Percentiles rank a stretch among this genome's conserved stretches.
Conservation (phyloP, 2,797 vertebrate genomes). For the Moxostoma hubbsi region DNA sequence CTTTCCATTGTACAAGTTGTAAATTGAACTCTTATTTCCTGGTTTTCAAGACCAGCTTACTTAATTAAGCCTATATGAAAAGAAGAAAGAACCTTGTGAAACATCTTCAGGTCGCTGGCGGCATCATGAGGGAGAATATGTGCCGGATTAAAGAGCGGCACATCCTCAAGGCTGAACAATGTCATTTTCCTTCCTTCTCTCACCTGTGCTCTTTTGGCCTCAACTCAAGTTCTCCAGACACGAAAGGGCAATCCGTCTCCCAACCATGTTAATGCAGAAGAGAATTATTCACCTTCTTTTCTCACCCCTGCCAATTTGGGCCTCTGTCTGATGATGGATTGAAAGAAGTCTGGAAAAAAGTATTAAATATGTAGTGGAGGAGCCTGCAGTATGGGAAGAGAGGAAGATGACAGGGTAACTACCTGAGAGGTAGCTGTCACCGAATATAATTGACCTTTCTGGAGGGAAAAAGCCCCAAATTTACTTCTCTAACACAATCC, state of each 20-base stretch:
- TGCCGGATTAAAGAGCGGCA: slow-evolving; percentile 72
- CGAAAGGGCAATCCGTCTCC: slow-evolving; percentile 80
- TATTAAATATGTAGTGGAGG: slow-evolving; percentile 82
- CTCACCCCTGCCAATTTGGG: slow-evolving; percentile 86
- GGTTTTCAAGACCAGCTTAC: slow-evolving; percentile 78
- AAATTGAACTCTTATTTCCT: slow-evolving; percentile 80
- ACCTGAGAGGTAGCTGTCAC: slow-evolving; percentile 62
- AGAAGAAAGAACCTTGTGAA: slow-evolving; percentile 68
- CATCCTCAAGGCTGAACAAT: slow-evolving; percentile 71
- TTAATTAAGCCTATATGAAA: slow-evolving; percentile 79
- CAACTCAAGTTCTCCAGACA: slow-evolving; percentile 68
- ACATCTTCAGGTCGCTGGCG: slow-evolving; percentile 69
- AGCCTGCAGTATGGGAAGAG: slow-evolving; percentile 68
- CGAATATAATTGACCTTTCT: slow-evolving; percentile 64
- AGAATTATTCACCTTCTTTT: slow-evolving; percentile 84
- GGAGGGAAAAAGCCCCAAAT: slow-evolving; percentile 45
- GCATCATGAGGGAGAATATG: slow-evolving; percentile 74
- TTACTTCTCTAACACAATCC: slow-evolving; percentile 57
- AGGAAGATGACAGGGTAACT: slow-evolving; percentile 44
- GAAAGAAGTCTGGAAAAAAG: slow-evolving; percentile 73
- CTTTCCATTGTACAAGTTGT: slow-evolving; percentile 75
- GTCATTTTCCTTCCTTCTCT: slow-evolving; percentile 60
- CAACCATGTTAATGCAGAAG: slow-evolving; percentile 81
- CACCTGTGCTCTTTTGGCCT: slow-evolving; percentile 36
- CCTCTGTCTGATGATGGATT: slow-evolving; percentile 73